phyloP scores from a whole-genome alignment of 2,888 invertebrate species.

The Melinaea menophilus region DNA sequence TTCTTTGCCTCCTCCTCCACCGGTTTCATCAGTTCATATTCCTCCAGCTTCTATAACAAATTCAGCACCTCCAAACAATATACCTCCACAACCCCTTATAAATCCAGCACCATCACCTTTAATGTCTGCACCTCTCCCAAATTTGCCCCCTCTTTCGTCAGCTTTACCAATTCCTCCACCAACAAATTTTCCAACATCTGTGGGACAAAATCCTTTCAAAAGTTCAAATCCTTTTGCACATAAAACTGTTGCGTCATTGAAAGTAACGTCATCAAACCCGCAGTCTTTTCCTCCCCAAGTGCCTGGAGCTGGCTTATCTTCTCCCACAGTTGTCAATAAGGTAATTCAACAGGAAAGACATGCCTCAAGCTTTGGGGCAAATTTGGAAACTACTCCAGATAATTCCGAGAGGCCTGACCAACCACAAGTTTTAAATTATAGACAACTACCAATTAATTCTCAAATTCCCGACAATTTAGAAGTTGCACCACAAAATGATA shows the following conservation, averaged over 20 bases:
- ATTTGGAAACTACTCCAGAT: slow-evolving; percentile 82
- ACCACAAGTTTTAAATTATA: slow-evolving; percentile 50
- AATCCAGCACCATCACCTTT: slow-evolving; percentile 17
- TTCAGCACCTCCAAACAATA: slow-evolving; percentile 26
- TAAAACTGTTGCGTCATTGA: slow-evolving; percentile 49
- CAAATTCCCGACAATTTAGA: slow-evolving; percentile 77
- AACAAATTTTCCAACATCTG: slow-evolving; percentile 29
- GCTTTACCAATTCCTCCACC: slow-evolving; percentile 24
- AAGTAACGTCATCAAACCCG: slow-evolving; percentile 34
- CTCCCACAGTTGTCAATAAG: slow-evolving; percentile 58
- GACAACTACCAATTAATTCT: slow-evolving; percentile 46
- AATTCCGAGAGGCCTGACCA: slow-evolving; percentile 82
- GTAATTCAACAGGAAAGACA: slow-evolving; percentile 54
- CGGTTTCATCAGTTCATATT: slow-evolving; percentile 18
- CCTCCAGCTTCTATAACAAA: slow-evolving; percentile 11
- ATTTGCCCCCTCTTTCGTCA: slow-evolving; percentile 24
- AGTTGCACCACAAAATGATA: slow-evolving; percentile 81
- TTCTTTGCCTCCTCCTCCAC: slow-evolving; percentile 17
- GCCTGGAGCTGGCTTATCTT: slow-evolving; percentile 52
- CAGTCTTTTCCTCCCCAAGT: slow-evolving; percentile 51
- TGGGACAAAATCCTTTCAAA: slow-evolving; percentile 65
- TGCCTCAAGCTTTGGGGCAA: slow-evolving; percentile 72
- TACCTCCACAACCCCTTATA: slow-evolving; percentile 29
- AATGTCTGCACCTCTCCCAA: slow-evolving; percentile 20
- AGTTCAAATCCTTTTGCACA: slow-evolving; percentile 70